Base-by-base conservation (phyloP, 2,797 vertebrate species). In the Helostoma temminkii region DNA sequence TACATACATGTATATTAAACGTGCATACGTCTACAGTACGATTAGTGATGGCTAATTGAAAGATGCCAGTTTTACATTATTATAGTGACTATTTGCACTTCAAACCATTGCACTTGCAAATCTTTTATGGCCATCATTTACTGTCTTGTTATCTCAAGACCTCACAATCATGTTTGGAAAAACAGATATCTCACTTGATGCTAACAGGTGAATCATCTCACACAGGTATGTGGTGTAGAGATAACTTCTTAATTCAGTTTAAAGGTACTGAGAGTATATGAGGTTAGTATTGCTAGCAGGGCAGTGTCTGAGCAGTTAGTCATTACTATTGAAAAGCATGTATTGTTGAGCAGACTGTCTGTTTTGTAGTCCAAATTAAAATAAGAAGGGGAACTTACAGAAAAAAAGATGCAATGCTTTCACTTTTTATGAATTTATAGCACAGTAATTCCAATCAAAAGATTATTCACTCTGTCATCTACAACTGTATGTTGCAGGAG, bases 201-300 rank as follows among this genome's bases (percentile, higher is more conserved):
- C 47, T 46, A 42, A 25, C n/a, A 70, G 24, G 3, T 54, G 12
- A 26, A n/a, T n/a, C n/a, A 47, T 16, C 32, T 18, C 46, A 34
- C 5, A 21, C n/a, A n/a, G n/a, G n/a, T n/a, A n/a, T n/a, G n/a
- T 57, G 18, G 16, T 32, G 3, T 26, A 32, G 50, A 22, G 48
- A 53, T 47, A 21, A 42, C 5, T 4, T 42, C 9, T 43, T 46
- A 16, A 24, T 62, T 24, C 16, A 26, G 6, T 36, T 69, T 60
- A 15, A 53, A 79, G 54, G 34, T 65, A 62, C 41, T 68, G 47
- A 58, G 18, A 59, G 8, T 72, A 28, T 76, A 28, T 55, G 60
- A 74, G 55, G 63, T 55, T 42, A 58, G 25, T 56, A 53, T 42
- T n/a, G 53, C 70, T 25, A 52, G 16, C 73, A 72, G 46, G 46